Conservation (phyloP, 2,113 vertebrate genomes). For the Gymnogyps californianus region DNA sequence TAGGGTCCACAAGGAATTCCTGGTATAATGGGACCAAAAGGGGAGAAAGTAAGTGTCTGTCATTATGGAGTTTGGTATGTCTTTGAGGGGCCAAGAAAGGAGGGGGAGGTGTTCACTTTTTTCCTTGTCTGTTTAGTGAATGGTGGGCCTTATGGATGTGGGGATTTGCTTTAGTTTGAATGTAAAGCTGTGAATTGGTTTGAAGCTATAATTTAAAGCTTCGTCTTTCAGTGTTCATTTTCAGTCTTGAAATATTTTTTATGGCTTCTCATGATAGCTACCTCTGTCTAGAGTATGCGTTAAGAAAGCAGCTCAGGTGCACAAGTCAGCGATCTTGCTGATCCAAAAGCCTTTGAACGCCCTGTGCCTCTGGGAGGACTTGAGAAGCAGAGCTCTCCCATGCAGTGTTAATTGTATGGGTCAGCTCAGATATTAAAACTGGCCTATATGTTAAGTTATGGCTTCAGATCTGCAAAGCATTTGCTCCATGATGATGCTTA, state of each 20-base stretch:
- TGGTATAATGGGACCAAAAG: constrained; percentile 88
- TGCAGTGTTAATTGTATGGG: not conserved
- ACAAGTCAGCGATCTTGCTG: not conserved
- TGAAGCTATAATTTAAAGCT: not conserved
- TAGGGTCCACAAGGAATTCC: constrained; percentile 91
- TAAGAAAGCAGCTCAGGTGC: not conserved
- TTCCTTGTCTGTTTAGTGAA: not conserved
- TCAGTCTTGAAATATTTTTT: not conserved
- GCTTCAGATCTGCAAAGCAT: not conserved
- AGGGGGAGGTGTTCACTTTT: not conserved
- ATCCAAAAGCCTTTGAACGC: not conserved
- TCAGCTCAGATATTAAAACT: not conserved
- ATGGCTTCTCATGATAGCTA: not conserved
- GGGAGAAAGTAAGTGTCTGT: constrained; percentile 85
- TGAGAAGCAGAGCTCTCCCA: not conserved
- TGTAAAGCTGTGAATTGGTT: not conserved
- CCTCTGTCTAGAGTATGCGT: not conserved
- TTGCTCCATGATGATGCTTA: not conserved
- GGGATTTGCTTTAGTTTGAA: not conserved
- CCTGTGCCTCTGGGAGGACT: accelerated
- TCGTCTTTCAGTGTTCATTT: not conserved
- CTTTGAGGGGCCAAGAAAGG: not conserved
- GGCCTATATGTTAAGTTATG: not conserved
- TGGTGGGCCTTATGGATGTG: not conserved
- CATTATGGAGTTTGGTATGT: not conserved